Percentiles rank a stretch among this genome's conserved stretches.
phyloP scores from a whole-genome alignment of 2,888 invertebrate genomes.

The Nephrocerus scutellatus region DNA sequence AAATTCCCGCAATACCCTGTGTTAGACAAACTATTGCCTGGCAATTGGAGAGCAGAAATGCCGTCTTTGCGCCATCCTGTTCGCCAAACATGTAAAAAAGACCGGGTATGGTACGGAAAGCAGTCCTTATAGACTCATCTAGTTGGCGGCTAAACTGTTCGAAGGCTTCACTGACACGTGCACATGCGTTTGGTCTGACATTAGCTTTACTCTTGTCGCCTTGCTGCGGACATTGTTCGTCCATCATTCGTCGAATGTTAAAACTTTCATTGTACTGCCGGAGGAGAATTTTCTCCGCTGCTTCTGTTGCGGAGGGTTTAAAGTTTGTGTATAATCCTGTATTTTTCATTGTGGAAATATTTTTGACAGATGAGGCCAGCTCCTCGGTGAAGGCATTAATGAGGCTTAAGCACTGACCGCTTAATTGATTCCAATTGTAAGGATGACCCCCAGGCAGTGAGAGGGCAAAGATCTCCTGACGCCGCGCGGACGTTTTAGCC shows the following conservation, averaged over 20 bases:
- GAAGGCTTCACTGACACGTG: slow-evolving; percentile 47
- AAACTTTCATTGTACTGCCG: slow-evolving; percentile 42
- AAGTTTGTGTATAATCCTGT: slow-evolving; percentile 20
- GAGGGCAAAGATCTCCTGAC: slow-evolving; percentile 62
- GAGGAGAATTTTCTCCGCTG: slow-evolving; percentile 39
- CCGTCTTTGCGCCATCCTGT: slow-evolving; percentile 62
- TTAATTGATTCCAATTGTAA: slow-evolving; percentile 73
- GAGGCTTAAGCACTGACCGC: slow-evolving; percentile 55
- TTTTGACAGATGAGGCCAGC: slow-evolving; percentile 50
- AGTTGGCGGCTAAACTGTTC: slow-evolving; percentile 41
- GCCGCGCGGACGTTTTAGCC: slow-evolving; percentile 52
- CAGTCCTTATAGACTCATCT: slow-evolving; percentile 45
- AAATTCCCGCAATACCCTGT: slow-evolving; percentile 68
- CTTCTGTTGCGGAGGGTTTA: slow-evolving; percentile 28
- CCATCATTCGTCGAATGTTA: slow-evolving; percentile 38
- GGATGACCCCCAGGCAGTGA: slow-evolving; percentile 83
- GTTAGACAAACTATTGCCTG: slow-evolving; percentile 69
- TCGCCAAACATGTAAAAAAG: slow-evolving; percentile 71
- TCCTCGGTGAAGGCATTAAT: slow-evolving; percentile 61
- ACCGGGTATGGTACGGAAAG: slow-evolving; percentile 60
- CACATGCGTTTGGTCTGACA: slow-evolving; percentile 28
- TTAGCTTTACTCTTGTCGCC: slow-evolving; percentile 18
- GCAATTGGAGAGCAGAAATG: slow-evolving; percentile 60
- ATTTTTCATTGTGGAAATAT: slow-evolving; percentile 33
- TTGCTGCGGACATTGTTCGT: slow-evolving; percentile 14